Evolutionary conservation across 1,140 invertebrate species (phyloP).

Genomic region (Drosophila persimilis): DNA sequence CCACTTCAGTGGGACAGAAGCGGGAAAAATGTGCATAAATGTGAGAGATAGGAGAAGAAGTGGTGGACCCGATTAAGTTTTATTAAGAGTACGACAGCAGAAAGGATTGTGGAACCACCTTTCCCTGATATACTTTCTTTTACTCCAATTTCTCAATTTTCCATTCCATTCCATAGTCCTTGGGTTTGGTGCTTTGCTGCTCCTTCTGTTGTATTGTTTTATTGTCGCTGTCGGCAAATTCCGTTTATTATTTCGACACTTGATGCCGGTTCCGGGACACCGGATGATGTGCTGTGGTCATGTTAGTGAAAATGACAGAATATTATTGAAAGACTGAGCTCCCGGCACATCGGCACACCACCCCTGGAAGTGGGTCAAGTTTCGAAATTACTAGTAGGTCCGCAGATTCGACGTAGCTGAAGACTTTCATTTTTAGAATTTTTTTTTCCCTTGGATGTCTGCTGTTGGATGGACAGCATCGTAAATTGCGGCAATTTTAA

Average conservation of each 20-base stretch:
- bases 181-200: too few relatives aligned
- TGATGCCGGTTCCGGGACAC: slow-evolving; percentile 24
- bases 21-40: neutral
- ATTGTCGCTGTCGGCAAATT: slow-evolving; percentile 39
- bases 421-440: slow-evolving; percentile 1
- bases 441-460: slow-evolving; percentile 2
- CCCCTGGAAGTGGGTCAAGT: slow-evolving; percentile 37
- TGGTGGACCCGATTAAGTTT: too few relatives aligned
- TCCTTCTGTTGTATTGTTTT: slow-evolving; percentile 32
- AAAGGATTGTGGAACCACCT: neutral
- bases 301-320: slow-evolving; percentile 44
- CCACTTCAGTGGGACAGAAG: slow-evolving; percentile 12
- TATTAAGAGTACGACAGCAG: neutral
- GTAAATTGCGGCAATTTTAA: slow-evolving; percentile 51
- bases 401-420: slow-evolving; percentile 28
- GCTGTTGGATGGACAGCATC: slow-evolving; percentile 6
- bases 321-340: slow-evolving; percentile 38
- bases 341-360: slow-evolving; percentile 7
- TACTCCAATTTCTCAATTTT: too few relatives aligned
- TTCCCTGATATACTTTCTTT: too few relatives aligned
- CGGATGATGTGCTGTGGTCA: slow-evolving; percentile 28
- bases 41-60: too few relatives aligned
- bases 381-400: slow-evolving; percentile 16
- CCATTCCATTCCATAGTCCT: slow-evolving; percentile 18
- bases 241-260: slow-evolving; percentile 59